Base-by-base conservation (phyloP, 2,113 vertebrate species). In the Catharus bicknelli region DNA sequence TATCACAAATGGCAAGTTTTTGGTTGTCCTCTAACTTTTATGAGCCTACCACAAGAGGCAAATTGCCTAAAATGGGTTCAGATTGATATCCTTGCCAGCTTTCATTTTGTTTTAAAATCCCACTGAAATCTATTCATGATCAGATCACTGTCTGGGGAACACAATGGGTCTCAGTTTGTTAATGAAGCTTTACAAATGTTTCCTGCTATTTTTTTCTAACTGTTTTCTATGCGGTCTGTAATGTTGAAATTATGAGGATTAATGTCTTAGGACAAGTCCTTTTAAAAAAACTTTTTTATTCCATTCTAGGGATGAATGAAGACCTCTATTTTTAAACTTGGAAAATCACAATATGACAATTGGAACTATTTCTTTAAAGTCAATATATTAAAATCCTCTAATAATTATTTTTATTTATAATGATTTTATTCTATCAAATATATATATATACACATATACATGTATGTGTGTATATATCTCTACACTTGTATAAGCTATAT, bases 131-230 rank as follows among this genome's bases (percentile, higher is more conserved):
- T 86, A 89, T 86, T 40, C 27, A 42, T 16, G 61, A 54, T 77
- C 64, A 78, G 40, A 48, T 48, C 81, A 34, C 58, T 64, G 50
- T 57, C 81, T 94, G 22, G 40, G 77, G 69, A 94, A 47, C 27
- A 83, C 3, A 78, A 73, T 80, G 36, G 20, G 54, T 76, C 70
- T 80, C 43, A 40, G 20, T 59, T 83, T 93, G 42, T 89, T 90
- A 55, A 70, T 61, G 32, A 89, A 87, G 18, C 14, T 89, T 90
- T 92, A 62, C 22, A 90, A 95, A 88, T 66, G 47, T 72, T 94
- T 75, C 83, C 80, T 92, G 73, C 4, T 48, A 1, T 19, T 69
- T 92, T 95, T 74, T 81, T 21, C 27, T 53, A 18, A 63, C 19
- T 85, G 25, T 38, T 94, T 79, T 87, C 5, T 58, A 30, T 79